These are phyloP conservation scores for Chionomys nivalis DNA, from an alignment of 2,113 vertebrate genomes.

Conservation along the genomic window DNA sequence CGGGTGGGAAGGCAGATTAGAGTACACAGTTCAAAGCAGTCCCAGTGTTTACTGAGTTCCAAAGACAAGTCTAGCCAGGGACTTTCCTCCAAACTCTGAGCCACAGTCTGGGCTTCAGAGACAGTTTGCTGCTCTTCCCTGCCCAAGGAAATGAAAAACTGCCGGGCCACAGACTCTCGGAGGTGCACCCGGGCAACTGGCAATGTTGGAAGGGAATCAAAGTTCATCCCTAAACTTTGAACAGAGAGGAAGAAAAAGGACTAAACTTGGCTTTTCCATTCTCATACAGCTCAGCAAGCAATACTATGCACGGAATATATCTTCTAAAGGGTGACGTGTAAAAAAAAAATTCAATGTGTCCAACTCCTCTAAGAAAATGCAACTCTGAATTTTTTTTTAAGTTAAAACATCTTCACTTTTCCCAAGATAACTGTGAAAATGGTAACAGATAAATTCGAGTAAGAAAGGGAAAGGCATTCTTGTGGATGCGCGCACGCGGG, in stretches of 20 bases:
- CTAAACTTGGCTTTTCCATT: background rate
- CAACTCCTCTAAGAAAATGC: background rate
- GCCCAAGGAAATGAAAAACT: background rate
- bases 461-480: background rate
- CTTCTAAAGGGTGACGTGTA: conserved; percentile 36
- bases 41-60: conserved; percentile 31
- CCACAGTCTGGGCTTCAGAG: background rate
- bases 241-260: background rate
- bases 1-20: conserved; percentile 45
- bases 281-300: conserved; percentile 26
- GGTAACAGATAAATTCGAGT: background rate
- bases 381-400: conserved; percentile 16
- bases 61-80: conserved; percentile 37
- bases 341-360: background rate
- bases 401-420: conserved; percentile 46
- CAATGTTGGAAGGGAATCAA: background rate
- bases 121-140: background rate
- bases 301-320: background rate
- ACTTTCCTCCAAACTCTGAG: conserved; percentile 56
- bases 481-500: fast-evolving
- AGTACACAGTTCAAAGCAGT: conserved; percentile 19
- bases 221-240: background rate
- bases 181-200: background rate
- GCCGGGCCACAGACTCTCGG: background rate
- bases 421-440: background rate